phyloP scores from a whole-genome alignment of 2,113 vertebrate genomes.

The Otis tarda region DNA sequence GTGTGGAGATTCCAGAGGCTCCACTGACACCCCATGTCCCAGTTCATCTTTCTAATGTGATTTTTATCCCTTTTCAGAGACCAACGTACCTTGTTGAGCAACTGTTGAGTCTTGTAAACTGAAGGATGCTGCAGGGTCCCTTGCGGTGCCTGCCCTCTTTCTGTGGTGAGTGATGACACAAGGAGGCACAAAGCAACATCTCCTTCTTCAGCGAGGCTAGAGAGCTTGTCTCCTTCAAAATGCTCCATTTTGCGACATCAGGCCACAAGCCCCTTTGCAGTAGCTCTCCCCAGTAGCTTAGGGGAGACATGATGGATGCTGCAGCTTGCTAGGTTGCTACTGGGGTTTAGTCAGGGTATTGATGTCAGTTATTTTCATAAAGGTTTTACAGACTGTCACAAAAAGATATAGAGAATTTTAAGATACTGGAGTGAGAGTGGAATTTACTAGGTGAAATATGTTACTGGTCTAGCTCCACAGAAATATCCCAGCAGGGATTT shows the following conservation, averaged over 20 bases:
- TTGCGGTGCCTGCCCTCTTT: background rate
- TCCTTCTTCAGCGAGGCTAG: background rate
- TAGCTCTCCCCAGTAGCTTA: background rate
- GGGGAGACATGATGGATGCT: background rate
- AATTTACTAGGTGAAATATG: background rate
- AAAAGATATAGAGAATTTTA: background rate
- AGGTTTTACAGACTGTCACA: background rate
- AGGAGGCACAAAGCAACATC: background rate
- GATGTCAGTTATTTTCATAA: background rate
- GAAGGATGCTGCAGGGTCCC: background rate
- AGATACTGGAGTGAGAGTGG: background rate
- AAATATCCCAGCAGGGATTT: background rate
- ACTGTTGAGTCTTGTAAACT: background rate
- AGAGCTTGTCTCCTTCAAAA: background rate
- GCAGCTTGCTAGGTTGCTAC: background rate
- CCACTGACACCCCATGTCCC: background rate
- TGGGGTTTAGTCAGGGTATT: background rate
- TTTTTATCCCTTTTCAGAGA: background rate
- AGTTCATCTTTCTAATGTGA: background rate
- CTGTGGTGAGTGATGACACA: fast-evolving
- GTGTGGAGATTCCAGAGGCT: background rate
- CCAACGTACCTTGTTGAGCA: background rate
- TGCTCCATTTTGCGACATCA: background rate
- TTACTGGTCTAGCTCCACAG: background rate
- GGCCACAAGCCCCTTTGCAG: background rate